Conservation (phyloP, 2,797 vertebrate species). For the Microcaecilia unicolor region DNA sequence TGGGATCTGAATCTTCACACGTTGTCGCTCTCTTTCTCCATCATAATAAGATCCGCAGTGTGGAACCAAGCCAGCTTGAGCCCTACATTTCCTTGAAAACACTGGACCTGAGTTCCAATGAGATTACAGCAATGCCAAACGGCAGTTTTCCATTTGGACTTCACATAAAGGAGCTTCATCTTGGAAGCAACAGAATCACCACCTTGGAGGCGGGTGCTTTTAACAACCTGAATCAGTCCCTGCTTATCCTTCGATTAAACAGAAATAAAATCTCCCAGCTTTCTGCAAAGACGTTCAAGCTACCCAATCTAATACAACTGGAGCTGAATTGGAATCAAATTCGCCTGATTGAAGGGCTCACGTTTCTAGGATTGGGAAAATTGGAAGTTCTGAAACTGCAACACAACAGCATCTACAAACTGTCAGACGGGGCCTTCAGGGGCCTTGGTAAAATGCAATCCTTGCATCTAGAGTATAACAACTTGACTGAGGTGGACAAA, state of each 20-base stretch:
- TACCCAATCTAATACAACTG: conserved; percentile 86
- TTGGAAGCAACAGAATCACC: conserved; percentile 86
- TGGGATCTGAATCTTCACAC: too few relatives aligned
- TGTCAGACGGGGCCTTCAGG: conserved; percentile 94
- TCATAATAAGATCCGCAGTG: conserved; percentile 81
- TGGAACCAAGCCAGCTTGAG: conserved; percentile 64
- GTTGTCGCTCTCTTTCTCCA: too few relatives aligned
- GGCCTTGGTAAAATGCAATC: conserved; percentile 85
- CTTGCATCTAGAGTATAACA: conserved; percentile 93
- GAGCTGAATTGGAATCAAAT: conserved; percentile 93
- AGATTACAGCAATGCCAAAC: conserved; percentile 81
- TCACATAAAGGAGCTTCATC: conserved; percentile 77
- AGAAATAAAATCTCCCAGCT: conserved; percentile 91
- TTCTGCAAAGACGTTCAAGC: conserved; percentile 84
- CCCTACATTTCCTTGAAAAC: conserved; percentile 72
- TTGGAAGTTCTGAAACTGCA: conserved; percentile 91
- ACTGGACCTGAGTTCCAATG: conserved; percentile 87
- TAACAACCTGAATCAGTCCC: conserved; percentile 77
- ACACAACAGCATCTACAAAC: conserved; percentile 86
- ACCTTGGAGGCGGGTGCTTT: conserved; percentile 77
- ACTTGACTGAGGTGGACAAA: conserved; percentile 86
- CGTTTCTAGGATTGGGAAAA: conserved; percentile 85
- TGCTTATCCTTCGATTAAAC: conserved; percentile 84
- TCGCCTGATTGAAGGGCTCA: conserved; percentile 88
- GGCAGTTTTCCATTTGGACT: conserved; percentile 75